These are phyloP conservation scores for Amblyraja radiata DNA, from an alignment of 2,797 vertebrate species.

Conservation along the genomic window DNA sequence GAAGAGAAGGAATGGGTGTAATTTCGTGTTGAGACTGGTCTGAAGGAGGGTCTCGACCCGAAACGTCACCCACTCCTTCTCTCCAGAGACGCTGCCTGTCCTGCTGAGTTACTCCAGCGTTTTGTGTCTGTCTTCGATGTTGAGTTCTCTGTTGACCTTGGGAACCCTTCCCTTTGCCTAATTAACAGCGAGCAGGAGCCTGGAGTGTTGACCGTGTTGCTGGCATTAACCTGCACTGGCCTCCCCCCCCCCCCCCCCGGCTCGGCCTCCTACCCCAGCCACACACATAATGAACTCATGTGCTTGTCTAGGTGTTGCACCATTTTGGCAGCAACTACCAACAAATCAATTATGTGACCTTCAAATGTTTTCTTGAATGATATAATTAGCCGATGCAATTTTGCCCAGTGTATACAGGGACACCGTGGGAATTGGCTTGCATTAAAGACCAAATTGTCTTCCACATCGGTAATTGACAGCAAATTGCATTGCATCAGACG, in stretches of 20 bases:
- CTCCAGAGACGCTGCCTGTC: too few relatives aligned
- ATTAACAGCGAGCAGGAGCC: not conserved
- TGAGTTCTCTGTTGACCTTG: not conserved
- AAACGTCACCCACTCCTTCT: too few relatives aligned
- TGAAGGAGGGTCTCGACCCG: too few relatives aligned
- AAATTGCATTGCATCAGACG: constrained; percentile 30
- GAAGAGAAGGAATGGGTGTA: too few relatives aligned
- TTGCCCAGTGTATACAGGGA: constrained; percentile 33
- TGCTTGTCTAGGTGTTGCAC: constrained; percentile 13
- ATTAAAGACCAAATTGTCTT: constrained; percentile 32
- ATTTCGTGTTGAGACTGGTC: too few relatives aligned
- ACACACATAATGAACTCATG: constrained; percentile 22
- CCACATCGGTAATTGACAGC: constrained; percentile 29
- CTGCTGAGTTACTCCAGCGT: too few relatives aligned
- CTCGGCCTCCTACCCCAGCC: not conserved
- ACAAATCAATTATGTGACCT: constrained; percentile 35
- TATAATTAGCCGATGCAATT: constrained; percentile 33
- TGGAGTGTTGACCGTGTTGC: too few relatives aligned
- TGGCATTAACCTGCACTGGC: constrained; percentile 1
- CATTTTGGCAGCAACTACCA: constrained; percentile 17
- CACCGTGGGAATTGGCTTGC: constrained; percentile 31
- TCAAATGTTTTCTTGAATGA: constrained; percentile 30
- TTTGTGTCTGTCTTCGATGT: too few relatives aligned
- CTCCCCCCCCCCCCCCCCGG: not conserved
- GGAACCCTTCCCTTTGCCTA: not conserved